Conservation (phyloP, 2,113 vertebrate species). For the Okapia johnstoni region DNA sequence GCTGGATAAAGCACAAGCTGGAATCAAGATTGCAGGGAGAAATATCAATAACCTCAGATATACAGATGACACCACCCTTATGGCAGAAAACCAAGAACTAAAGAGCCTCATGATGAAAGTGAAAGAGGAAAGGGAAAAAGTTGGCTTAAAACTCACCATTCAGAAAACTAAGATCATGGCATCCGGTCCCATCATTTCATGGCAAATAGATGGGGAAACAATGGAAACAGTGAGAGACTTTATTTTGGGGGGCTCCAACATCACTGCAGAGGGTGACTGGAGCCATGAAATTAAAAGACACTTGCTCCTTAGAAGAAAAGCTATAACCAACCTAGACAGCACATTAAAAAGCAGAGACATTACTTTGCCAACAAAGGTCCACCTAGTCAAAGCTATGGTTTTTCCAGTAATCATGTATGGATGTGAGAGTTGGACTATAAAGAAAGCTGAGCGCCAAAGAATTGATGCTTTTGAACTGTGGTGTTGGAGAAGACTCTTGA, state of each 20-base stretch:
- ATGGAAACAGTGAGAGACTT: neutral
- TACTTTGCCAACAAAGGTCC: neutral
- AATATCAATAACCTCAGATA: neutral
- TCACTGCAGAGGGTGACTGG: neutral
- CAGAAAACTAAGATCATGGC: neutral
- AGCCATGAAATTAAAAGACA: neutral
- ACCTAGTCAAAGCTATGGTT: neutral
- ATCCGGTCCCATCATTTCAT: neutral
- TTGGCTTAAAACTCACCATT: neutral
- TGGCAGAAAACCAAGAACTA: neutral
- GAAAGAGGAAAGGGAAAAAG: neutral
- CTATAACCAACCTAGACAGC: neutral
- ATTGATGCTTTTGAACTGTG: neutral
- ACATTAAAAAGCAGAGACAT: neutral
- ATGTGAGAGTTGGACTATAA: neutral
- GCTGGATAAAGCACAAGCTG: neutral
- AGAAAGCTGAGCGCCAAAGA: fast-evolving
- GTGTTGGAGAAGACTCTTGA: neutral
- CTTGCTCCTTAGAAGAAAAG: neutral
- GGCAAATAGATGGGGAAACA: neutral
- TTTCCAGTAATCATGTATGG: neutral
- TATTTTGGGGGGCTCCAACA: neutral
- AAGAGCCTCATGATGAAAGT: neutral
- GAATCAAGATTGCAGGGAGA: neutral
- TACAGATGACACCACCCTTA: neutral